These are phyloP conservation scores for Diplogasteroides magnus DNA, from an alignment of 1,140 invertebrate species.

Conservation along the genomic window DNA sequence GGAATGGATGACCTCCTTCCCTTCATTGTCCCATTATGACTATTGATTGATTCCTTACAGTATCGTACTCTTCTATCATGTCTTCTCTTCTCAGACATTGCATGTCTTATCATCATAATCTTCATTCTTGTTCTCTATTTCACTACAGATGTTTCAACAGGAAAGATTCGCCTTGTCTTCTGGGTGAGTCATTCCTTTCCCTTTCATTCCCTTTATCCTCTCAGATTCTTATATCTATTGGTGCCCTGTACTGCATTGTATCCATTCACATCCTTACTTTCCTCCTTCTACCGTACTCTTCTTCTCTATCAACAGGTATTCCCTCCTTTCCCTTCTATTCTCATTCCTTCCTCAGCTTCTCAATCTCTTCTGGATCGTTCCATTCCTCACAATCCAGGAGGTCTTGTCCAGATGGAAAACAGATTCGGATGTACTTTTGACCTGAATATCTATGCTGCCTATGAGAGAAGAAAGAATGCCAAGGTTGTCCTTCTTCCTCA, in stretches of 20 bases:
- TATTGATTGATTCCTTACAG: no score
- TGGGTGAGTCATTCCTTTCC: not conserved
- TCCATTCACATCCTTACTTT: not conserved
- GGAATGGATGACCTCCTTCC: not conserved
- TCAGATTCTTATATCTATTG: not conserved
- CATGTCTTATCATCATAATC: not conserved
- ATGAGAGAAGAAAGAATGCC: not conserved
- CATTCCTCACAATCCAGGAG: not conserved
- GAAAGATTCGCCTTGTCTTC: not conserved
- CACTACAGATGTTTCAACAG: not conserved
- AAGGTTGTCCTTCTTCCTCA: not conserved
- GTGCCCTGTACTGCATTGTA: not conserved
- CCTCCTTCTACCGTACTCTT: not conserved
- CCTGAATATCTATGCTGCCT: not conserved
- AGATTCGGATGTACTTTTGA: not conserved
- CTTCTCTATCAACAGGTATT: no score
- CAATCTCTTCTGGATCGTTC: not conserved
- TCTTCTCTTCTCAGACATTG: not conserved
- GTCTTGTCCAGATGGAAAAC: not conserved
- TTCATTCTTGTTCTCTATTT: not conserved
- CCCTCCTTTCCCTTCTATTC: no score
- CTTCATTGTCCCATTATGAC: no score
- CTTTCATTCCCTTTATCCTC: not conserved
- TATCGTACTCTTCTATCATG: not conserved
- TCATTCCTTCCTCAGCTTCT: not conserved